Evolutionary conservation across 2,113 vertebrate species (phyloP).

Genomic region (Marmota monax): DNA sequence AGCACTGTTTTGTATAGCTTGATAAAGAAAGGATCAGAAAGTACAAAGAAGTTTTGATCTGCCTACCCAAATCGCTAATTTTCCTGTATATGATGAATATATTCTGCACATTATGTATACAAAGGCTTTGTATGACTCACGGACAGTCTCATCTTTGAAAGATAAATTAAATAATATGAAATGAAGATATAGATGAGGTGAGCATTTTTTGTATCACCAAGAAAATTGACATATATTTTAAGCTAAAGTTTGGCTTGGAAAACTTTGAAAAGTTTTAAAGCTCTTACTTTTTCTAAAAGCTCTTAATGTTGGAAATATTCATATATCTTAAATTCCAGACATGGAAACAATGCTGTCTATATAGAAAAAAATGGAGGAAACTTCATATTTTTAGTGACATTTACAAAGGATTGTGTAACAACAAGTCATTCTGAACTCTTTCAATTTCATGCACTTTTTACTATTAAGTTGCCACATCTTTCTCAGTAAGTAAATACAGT

Average conservation of each 20-base stretch:
- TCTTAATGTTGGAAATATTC: conserved; percentile 2
- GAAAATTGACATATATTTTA: conserved; percentile 33
- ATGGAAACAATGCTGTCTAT: background rate
- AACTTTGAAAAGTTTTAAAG: background rate
- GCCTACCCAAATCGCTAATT: conserved; percentile 61
- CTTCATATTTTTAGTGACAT: background rate
- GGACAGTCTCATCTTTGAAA: background rate
- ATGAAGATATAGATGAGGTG: conserved; percentile 41
- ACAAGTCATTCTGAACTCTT: background rate
- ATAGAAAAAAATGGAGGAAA: background rate
- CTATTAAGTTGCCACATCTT: background rate
- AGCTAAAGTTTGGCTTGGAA: background rate
- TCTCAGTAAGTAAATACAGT: background rate
- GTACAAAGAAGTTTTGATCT: conserved; percentile 63
- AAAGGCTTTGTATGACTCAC: background rate
- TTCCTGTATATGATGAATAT: conserved; percentile 25
- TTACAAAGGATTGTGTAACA: background rate
- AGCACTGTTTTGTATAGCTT: conserved; percentile 63
- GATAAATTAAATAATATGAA: background rate
- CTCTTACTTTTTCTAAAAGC: background rate
- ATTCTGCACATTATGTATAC: background rate
- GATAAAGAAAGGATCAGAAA: conserved; percentile 65
- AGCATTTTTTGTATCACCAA: background rate
- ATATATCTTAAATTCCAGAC: background rate
- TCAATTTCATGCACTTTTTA: background rate